Percentiles rank a stretch among this genome's conserved stretches.
Conservation (phyloP, 2,888 invertebrate species). For the Dolichopus griseipennis region DNA sequence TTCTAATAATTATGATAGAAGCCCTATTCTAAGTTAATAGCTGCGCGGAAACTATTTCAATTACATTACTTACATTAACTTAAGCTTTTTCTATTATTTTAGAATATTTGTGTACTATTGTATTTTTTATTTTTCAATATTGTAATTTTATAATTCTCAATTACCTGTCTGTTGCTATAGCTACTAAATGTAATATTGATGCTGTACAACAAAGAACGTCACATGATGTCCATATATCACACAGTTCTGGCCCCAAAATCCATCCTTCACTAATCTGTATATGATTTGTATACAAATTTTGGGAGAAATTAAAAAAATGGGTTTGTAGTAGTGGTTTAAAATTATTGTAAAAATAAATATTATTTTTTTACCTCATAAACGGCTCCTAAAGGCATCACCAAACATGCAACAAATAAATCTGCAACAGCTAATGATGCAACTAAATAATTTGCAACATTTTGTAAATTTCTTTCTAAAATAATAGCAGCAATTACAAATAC, state of each 20-base stretch:
- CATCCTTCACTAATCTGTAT: slow-evolving; percentile 75
- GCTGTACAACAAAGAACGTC: slow-evolving; percentile 96
- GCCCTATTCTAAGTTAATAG: too few species aligned
- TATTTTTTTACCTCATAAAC: slow-evolving; percentile 71
- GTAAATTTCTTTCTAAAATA: slow-evolving; percentile 82
- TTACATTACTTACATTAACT: too few species aligned
- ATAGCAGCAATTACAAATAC: slow-evolving; percentile 98
- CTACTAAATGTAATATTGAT: slow-evolving; percentile 91
- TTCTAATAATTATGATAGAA: too few species aligned
- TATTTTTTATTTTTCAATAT: too few species aligned
- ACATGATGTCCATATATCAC: slow-evolving; percentile 95
- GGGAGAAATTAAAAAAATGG: slow-evolving; percentile 12
- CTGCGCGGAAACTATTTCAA: too few species aligned
- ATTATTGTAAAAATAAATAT: too few species aligned
- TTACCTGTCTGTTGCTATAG: slow-evolving; percentile 90
- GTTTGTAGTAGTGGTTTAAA: too few species aligned
- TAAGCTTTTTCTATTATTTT: too few species aligned
- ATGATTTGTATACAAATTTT: too few species aligned
- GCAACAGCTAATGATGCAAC: slow-evolving; percentile 95
- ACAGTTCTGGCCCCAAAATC: slow-evolving; percentile 82
- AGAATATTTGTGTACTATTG: too few species aligned
- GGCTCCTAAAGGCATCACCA: slow-evolving; percentile 85
- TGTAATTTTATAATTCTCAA: slow-evolving; percentile 20
- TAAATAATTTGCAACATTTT: slow-evolving; percentile 92
- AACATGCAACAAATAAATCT: slow-evolving; percentile 91